Conservation (phyloP, 2,888 invertebrate genomes). For the Nesidiocoris tenuis region DNA sequence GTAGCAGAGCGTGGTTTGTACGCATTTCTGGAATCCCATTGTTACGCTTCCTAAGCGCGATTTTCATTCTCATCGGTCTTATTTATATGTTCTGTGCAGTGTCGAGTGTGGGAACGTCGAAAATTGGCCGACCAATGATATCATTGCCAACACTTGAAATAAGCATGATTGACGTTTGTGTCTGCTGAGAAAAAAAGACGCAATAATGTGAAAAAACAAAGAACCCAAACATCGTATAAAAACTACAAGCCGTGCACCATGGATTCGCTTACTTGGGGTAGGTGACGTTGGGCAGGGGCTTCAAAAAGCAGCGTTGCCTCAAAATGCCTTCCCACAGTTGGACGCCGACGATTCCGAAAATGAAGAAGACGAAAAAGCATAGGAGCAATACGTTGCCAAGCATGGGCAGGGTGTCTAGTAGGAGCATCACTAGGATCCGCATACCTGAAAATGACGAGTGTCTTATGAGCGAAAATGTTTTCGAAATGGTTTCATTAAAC, state of each 20-base stretch:
- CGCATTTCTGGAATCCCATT: not conserved
- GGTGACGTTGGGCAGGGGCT: conserved; percentile 56
- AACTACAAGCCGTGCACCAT: not conserved
- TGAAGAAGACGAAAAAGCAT: conserved; percentile 99
- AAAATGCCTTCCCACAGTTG: conserved; percentile 99
- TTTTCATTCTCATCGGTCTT: not conserved
- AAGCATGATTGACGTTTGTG: too few relatives aligned
- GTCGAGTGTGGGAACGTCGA: too few relatives aligned
- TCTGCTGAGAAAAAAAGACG: too few relatives aligned
- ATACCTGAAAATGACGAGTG: conserved; percentile 78
- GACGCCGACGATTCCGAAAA: conserved; percentile 99
- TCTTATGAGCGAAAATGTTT: too few relatives aligned
- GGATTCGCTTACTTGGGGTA: conserved; percentile 72
- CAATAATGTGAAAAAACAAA: not conserved
- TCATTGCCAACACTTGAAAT: too few relatives aligned
- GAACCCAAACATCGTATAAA: not conserved
- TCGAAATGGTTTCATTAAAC: too few relatives aligned
- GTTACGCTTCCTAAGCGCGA: not conserved
- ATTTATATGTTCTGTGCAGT: not conserved
- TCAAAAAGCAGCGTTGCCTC: conserved; percentile 85
- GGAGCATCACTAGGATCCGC: conserved; percentile 96
- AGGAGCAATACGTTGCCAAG: conserved; percentile 95
- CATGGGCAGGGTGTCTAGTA: conserved; percentile 98
- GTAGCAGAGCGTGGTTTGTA: not conserved
- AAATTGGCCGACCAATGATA: too few relatives aligned